Evolutionary conservation across 2,113 vertebrate species (phyloP).

Genomic region (Syngnathus floridae): DNA sequence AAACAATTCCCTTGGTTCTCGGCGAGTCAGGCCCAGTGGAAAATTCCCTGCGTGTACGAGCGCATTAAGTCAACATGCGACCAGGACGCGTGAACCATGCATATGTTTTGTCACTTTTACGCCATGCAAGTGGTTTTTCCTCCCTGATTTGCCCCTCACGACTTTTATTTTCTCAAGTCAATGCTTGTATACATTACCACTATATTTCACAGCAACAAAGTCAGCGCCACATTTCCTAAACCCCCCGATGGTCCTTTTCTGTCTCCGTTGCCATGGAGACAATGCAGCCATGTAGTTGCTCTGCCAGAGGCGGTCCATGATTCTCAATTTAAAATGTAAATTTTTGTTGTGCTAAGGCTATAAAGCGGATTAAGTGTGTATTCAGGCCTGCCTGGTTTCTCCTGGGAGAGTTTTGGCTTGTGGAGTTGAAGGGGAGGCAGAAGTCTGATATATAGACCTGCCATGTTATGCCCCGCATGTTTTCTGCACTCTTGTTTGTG

Average conservation of each 20-base stretch:
- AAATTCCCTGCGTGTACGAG: conserved; percentile 75
- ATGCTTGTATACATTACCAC: conserved; percentile 37
- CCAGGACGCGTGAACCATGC: conserved; percentile 54
- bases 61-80: conserved; percentile 86
- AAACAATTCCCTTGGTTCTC: conserved; percentile 78
- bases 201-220: conserved; percentile 73
- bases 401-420: conserved; percentile 47
- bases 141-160: conserved; percentile 34
- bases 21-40: conserved; percentile 69
- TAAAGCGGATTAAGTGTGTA: conserved; percentile 71
- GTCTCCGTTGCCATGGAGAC: conserved; percentile 86
- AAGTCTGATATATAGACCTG: conserved; percentile 71
- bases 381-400: conserved; percentile 57
- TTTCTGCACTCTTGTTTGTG: conserved; percentile 64
- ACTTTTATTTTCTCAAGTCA: conserved; percentile 48
- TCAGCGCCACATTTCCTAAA: conserved; percentile 72
- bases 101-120: conserved; percentile 26
- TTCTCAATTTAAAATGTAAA: conserved; percentile 75
- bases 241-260: conserved; percentile 72
- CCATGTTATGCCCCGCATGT: conserved; percentile 60
- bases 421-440: conserved; percentile 43
- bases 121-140: conserved; percentile 11
- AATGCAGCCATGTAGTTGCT: conserved; percentile 64
- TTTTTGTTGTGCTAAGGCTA: conserved; percentile 69
- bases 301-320: conserved; percentile 69